Percentiles rank a stretch among this genome's conserved stretches.
phyloP scores from a whole-genome alignment of 1,140 invertebrate species.

The Caenorhabditis briggsae region DNA sequence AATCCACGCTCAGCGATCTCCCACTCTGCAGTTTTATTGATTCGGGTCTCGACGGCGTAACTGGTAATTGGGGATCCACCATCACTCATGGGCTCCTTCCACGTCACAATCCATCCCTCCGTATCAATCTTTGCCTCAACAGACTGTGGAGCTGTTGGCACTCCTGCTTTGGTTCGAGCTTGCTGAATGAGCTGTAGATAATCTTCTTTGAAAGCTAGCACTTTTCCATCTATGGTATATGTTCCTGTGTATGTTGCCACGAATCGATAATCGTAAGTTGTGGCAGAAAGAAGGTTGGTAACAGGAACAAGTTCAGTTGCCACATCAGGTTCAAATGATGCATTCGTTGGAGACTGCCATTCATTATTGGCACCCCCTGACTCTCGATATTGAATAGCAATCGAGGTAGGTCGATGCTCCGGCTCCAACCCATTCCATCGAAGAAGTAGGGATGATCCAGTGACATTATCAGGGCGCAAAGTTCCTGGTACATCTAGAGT shows the following conservation, averaged over 20 bases:
- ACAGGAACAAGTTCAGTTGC: constrained; percentile 65
- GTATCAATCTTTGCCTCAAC: constrained; percentile 71
- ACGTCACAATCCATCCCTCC: constrained; percentile 74
- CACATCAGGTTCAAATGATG: constrained; percentile 69
- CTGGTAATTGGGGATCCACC: constrained; percentile 72
- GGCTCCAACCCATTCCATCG: constrained; percentile 73
- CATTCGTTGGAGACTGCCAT: constrained; percentile 71
- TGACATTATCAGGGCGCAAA: constrained; percentile 74
- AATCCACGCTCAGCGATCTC: constrained; percentile 76
- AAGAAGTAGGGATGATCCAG: constrained; percentile 70
- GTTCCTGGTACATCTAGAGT: constrained; percentile 76
- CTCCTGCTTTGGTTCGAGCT: constrained; percentile 75
- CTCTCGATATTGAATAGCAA: constrained; percentile 73
- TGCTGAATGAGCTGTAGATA: constrained; percentile 74
- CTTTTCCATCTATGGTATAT: constrained; percentile 66
- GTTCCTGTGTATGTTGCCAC: constrained; percentile 71
- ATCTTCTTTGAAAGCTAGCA: constrained; percentile 68
- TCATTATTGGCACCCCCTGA: constrained; percentile 67
- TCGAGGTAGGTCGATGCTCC: constrained; percentile 63
- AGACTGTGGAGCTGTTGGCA: constrained; percentile 71
- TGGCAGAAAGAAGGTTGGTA: constrained; percentile 71
- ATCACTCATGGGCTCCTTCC: constrained; percentile 72
- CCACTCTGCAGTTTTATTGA: constrained; percentile 74
- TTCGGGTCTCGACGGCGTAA: constrained; percentile 75
- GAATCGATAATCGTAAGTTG: constrained; percentile 76